phyloP scores from a whole-genome alignment of 1,140 invertebrate species.

The Macrosteles quadrilineatus region DNA sequence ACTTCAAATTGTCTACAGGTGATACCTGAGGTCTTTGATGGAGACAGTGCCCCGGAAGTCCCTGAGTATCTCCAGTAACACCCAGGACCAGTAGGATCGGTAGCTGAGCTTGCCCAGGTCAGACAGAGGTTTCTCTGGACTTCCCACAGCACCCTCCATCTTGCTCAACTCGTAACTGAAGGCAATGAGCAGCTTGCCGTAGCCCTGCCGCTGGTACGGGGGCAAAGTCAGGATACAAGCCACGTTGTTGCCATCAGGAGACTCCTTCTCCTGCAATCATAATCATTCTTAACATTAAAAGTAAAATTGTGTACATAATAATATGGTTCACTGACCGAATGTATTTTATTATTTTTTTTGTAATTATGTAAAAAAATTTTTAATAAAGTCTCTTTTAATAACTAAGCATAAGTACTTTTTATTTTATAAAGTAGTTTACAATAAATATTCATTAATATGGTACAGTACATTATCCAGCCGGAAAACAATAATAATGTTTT shows the following conservation, averaged over 20 bases:
- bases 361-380: too few species aligned
- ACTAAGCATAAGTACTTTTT: too few species aligned
- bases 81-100: slow-evolving; percentile 97
- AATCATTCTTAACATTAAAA: not conserved
- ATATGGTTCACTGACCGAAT: too few species aligned
- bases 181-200: slow-evolving; percentile 96
- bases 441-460: too few species aligned
- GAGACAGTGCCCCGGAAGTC: slow-evolving; percentile 83
- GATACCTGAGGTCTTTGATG: slow-evolving; percentile 89
- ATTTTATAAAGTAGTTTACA: too few species aligned
- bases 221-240: slow-evolving; percentile 97
- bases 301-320: too few species aligned
- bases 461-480: too few species aligned
- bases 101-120: slow-evolving; percentile 97
- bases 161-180: slow-evolving; percentile 93
- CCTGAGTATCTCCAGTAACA: slow-evolving; percentile 87
- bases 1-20: too few species aligned
- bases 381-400: too few species aligned
- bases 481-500: too few species aligned
- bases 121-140: slow-evolving; percentile 96
- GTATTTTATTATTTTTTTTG: too few species aligned
- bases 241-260: slow-evolving; percentile 97
- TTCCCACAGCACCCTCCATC: slow-evolving; percentile 89
- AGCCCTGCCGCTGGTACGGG: slow-evolving; percentile 97
- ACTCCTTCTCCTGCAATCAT: slow-evolving; percentile 83